Evolutionary conservation across 2,113 vertebrate species (phyloP).

Genomic region (Ursus arctos): DNA sequence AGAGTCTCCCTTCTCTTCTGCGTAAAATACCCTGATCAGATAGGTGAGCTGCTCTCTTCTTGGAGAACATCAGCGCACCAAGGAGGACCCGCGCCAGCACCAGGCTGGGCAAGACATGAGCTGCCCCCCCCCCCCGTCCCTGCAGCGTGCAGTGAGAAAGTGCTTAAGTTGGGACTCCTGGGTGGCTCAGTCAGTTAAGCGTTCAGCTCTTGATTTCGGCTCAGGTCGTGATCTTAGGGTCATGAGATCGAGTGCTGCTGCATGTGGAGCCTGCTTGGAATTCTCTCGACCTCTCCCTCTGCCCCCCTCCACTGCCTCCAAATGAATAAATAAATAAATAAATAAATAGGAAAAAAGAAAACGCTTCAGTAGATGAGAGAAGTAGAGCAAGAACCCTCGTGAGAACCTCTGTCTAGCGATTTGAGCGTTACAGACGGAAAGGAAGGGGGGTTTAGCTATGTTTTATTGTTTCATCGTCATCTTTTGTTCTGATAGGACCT

Average conservation of each 20-base stretch:
- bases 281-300: neutral
- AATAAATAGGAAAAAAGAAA: neutral
- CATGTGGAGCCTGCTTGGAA: neutral
- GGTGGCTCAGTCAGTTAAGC: neutral
- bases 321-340: neutral
- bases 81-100: neutral
- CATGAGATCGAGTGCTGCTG: neutral
- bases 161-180: neutral
- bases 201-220: neutral
- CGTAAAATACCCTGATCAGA: neutral
- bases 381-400: rapidly evolving
- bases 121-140: too few relatives aligned
- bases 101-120: neutral
- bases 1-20: neutral
- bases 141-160: neutral
- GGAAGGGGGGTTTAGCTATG: neutral
- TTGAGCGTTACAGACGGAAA: neutral
- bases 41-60: neutral
- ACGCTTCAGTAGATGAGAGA: neutral
- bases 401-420: neutral
- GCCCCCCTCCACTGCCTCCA: neutral
- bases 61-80: neutral
- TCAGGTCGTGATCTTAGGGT: neutral
- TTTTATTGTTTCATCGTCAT: neutral
- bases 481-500: neutral